Evolutionary conservation across 2,888 invertebrate species (phyloP).

Genomic region (Amphipyra tragopoginis): DNA sequence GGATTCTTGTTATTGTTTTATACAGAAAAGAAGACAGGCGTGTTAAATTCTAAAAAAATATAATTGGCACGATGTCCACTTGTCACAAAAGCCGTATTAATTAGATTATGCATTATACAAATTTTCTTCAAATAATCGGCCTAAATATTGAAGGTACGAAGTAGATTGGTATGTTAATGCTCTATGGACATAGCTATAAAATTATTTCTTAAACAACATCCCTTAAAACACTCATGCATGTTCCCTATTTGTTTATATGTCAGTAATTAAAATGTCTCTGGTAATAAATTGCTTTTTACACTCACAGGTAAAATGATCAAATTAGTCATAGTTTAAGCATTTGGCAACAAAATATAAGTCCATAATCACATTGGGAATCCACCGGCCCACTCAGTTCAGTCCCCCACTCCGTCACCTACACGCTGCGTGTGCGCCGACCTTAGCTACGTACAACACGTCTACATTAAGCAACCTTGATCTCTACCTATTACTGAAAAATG

Average conservation of each 20-base stretch:
- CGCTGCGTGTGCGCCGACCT: slow-evolving; percentile 57
- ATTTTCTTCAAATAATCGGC: slow-evolving; percentile 9
- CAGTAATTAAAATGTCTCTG: slow-evolving; percentile 9
- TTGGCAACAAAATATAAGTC: slow-evolving; percentile 37
- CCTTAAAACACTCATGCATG: slow-evolving; percentile 20
- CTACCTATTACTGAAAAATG: slow-evolving; percentile 88
- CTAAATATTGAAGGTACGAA: not conserved
- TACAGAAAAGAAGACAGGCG: slow-evolving; percentile 8
- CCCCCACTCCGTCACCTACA: slow-evolving; percentile 26
- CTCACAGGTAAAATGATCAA: slow-evolving; percentile 16
- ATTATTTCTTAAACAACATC: slow-evolving; percentile 23
- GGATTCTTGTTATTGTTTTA: slow-evolving; percentile 23
- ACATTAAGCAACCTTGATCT: slow-evolving; percentile 82
- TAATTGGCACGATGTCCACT: slow-evolving; percentile 23
- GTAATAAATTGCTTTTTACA: slow-evolving; percentile 7
- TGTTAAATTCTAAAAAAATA: slow-evolving; percentile 8
- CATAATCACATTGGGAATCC: slow-evolving; percentile 35
- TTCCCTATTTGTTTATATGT: slow-evolving; percentile 16
- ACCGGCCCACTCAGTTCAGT: slow-evolving; percentile 22
- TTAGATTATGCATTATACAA: slow-evolving; percentile 16
- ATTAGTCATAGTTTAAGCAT: slow-evolving; percentile 31
- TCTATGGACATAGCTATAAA: slow-evolving; percentile 16
- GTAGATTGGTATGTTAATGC: slow-evolving; percentile 16
- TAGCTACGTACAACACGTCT: slow-evolving; percentile 53
- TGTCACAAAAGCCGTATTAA: slow-evolving; percentile 13